Evolutionary conservation across 2,797 vertebrate genomes (phyloP).

Genomic region (Myiothlypis chrysogaster): DNA sequence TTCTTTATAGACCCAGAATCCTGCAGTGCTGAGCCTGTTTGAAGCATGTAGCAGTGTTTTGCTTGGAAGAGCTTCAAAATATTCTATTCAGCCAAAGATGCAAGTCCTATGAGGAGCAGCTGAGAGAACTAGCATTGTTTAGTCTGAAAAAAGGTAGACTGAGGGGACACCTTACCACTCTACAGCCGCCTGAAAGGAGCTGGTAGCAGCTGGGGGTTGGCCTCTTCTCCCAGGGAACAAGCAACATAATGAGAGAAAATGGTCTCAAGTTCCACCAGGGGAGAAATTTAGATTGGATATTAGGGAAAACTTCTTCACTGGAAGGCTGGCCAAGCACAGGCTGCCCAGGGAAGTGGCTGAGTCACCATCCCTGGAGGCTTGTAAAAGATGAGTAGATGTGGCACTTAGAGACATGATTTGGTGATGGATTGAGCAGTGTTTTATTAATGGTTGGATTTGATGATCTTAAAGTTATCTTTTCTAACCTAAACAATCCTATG

Average conservation of each 20-base stretch:
- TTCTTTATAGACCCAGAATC: not conserved
- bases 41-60: not conserved
- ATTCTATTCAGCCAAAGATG: not conserved
- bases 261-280: not conserved
- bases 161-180: not conserved
- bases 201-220: rapidly evolving
- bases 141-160: not conserved
- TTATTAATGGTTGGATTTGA: not conserved
- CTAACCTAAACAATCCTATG: not conserved
- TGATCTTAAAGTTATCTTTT: not conserved
- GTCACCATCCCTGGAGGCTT: not conserved
- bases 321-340: not conserved
- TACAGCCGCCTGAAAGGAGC: not conserved
- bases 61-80: not conserved
- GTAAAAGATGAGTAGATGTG: not conserved
- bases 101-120: not conserved
- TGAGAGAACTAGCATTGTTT: not conserved
- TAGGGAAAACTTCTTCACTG: not conserved
- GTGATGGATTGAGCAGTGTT: not conserved
- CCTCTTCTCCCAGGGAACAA: not conserved
- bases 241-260: not conserved
- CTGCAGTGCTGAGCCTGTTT: not conserved
- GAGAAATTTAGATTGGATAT: not conserved
- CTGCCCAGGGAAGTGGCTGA: not conserved
- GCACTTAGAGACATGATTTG: not conserved